Evolutionary conservation across 2,113 vertebrate species (phyloP).

Genomic region (Prinia subflava): DNA sequence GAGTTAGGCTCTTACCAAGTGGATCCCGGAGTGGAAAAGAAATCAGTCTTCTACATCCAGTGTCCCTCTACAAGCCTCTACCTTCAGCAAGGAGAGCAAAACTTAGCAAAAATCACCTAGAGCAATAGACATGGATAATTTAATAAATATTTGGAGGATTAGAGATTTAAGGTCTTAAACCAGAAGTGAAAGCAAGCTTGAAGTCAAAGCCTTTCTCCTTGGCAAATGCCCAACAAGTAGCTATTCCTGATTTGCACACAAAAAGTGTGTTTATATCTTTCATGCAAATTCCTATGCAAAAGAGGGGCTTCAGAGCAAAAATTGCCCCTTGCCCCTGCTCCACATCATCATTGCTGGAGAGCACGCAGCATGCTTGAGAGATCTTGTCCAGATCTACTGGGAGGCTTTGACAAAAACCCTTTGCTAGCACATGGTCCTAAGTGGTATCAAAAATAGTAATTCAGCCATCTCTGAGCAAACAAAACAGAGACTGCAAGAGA

Average conservation of each 20-base stretch:
- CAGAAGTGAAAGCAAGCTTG: neutral
- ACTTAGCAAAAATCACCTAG: neutral
- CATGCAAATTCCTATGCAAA: conserved; percentile 42
- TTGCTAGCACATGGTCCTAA: conserved; percentile 34
- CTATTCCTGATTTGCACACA: neutral
- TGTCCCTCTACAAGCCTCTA: neutral
- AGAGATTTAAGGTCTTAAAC: neutral
- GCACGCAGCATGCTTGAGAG: neutral
- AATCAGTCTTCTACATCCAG: neutral
- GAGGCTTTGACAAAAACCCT: conserved; percentile 1
- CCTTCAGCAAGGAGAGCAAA: neutral
- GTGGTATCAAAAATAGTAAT: conserved; percentile 59
- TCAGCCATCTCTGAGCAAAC: conserved; percentile 59
- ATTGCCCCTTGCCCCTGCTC: neutral
- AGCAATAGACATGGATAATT: neutral
- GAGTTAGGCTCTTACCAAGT: neutral
- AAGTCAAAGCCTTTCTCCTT: neutral
- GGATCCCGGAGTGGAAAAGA: neutral
- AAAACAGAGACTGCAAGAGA: conserved; percentile 49
- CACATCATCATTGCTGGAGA: neutral
- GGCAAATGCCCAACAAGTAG: conserved; percentile 3
- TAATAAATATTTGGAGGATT: neutral
- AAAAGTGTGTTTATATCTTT: neutral
- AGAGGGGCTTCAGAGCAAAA: conserved; percentile 6
- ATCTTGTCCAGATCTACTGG: conserved; percentile 9